phyloP scores from a whole-genome alignment of 2,113 vertebrate genomes.

The Fregata magnificens region DNA sequence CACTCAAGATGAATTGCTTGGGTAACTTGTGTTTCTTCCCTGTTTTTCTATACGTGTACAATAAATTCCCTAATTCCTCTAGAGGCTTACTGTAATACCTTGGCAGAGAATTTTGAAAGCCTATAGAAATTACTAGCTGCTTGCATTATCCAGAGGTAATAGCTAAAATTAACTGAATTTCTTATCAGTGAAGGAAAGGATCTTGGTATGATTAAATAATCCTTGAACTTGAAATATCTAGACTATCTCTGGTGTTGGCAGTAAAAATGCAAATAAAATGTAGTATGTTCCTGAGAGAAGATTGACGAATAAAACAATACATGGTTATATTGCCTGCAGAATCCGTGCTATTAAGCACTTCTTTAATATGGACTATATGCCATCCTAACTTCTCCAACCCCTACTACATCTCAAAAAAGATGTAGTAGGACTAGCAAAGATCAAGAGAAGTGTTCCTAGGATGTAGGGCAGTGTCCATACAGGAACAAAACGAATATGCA shows the following conservation, averaged over 20 bases:
- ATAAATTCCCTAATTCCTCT: background rate
- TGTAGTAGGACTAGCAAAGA: background rate
- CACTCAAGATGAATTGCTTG: background rate
- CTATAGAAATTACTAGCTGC: background rate
- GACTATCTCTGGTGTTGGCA: background rate
- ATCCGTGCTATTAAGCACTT: background rate
- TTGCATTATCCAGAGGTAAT: background rate
- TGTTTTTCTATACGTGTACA: background rate
- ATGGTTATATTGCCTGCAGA: background rate
- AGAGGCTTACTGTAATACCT: background rate
- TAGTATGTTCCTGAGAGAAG: background rate
- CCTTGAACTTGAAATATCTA: background rate
- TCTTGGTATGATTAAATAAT: background rate
- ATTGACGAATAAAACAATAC: background rate
- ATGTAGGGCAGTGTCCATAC: background rate
- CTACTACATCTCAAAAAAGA: background rate
- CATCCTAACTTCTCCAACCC: background rate
- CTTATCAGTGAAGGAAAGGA: background rate
- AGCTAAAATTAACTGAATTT: background rate
- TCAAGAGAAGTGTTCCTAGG: background rate
- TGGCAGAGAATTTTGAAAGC: background rate
- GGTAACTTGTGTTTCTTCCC: background rate
- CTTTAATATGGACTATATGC: background rate
- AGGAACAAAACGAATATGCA: background rate
- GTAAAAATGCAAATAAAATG: background rate